phyloP scores from a whole-genome alignment of 2,888 invertebrate species.

The Carabus problematicus region DNA sequence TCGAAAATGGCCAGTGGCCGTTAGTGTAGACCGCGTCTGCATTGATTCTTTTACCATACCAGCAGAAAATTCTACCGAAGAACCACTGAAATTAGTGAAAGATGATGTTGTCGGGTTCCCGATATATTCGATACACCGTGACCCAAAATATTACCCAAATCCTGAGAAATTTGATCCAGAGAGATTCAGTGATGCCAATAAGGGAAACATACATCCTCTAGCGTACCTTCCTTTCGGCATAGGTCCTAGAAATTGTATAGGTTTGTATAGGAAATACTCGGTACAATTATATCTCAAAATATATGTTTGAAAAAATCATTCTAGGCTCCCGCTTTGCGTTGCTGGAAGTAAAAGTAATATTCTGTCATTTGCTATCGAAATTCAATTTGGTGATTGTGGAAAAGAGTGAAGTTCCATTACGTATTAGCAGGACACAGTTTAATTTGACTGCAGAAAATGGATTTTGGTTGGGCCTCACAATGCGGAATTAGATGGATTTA shows the following conservation, averaged over 20 bases:
- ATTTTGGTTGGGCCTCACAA: too few relatives aligned
- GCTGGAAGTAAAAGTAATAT: constrained; percentile 47
- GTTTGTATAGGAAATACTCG: too few relatives aligned
- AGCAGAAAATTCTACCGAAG: constrained; percentile 47
- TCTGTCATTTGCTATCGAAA: constrained; percentile 48
- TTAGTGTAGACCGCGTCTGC: constrained; percentile 62
- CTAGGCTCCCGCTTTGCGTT: constrained; percentile 46
- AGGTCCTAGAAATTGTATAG: constrained; percentile 61
- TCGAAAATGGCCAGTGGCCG: constrained; percentile 62
- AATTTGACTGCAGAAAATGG: constrained; percentile 35
- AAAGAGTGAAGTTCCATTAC: too few relatives aligned
- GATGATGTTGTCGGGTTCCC: constrained; percentile 56
- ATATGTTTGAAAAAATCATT: too few relatives aligned
- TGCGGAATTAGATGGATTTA: too few relatives aligned
- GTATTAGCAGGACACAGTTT: constrained; percentile 43
- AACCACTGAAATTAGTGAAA: constrained; percentile 47
- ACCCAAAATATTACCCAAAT: constrained; percentile 56
- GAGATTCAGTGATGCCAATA: too few relatives aligned
- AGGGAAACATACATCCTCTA: constrained; percentile 56
- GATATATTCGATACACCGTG: constrained; percentile 56
- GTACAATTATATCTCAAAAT: too few relatives aligned
- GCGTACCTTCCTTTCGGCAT: constrained; percentile 60
- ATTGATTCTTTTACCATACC: constrained; percentile 58
- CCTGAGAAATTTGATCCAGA: too few relatives aligned
- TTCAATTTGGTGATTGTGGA: too few relatives aligned